These are phyloP conservation scores for Drosophila azteca DNA, from an alignment of 1,140 invertebrate genomes.

Conservation along the genomic window DNA sequence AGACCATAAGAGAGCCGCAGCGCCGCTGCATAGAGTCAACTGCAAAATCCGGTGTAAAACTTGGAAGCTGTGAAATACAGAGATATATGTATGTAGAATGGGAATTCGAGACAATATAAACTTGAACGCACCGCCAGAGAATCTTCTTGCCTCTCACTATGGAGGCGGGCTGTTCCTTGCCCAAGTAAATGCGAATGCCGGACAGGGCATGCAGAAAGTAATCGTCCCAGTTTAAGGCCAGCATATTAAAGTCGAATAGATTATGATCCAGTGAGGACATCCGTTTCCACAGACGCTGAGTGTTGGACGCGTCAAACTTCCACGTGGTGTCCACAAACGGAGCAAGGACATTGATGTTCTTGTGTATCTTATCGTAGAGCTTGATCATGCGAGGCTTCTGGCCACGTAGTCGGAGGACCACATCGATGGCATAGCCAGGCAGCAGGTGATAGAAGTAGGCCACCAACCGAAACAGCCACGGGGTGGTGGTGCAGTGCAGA, in stretches of 20 bases:
- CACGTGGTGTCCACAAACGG: conserved; percentile 89
- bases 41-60: conserved; percentile 44
- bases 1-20: conserved; percentile 43
- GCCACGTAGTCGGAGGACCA: conserved; percentile 83
- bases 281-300: conserved; percentile 85
- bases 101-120: not conserved
- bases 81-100: not conserved
- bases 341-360: conserved; percentile 87
- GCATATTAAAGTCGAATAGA: conserved; percentile 88
- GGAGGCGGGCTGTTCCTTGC: conserved; percentile 87
- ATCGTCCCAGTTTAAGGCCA: conserved; percentile 87
- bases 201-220: conserved; percentile 86
- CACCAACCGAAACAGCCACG: conserved; percentile 82
- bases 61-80: conserved; percentile 23
- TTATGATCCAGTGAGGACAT: conserved; percentile 86
- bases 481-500: conserved; percentile 82
- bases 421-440: conserved; percentile 86
- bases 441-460: conserved; percentile 85
- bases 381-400: conserved; percentile 84
- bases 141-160: conserved; percentile 20
- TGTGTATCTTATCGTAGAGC: conserved; percentile 89
- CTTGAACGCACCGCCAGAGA: conserved; percentile 5
- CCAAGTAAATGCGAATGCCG: conserved; percentile 88
- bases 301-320: conserved; percentile 88
- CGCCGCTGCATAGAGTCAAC: conserved; percentile 24